Evolutionary conservation across 2,888 invertebrate genomes (phyloP), one percentile per base, ranked within the genome.

Genomic region (Erebia epiphron): DNA sequence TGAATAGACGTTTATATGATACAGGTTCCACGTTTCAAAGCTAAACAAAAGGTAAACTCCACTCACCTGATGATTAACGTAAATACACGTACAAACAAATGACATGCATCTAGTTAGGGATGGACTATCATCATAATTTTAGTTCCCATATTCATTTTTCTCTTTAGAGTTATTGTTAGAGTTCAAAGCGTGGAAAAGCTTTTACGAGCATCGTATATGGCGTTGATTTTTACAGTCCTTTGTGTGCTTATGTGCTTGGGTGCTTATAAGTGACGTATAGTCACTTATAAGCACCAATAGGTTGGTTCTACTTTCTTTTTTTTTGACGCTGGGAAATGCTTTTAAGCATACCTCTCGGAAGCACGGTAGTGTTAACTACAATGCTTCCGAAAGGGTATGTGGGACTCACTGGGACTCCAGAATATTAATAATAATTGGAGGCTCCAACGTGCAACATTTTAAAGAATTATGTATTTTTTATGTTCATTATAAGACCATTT

Each of bases 101-200:
- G 16, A 52, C 74, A 76, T 67, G 69, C 69, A 71, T 73, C 70
- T 67, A 67, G 60, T 64, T 60, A 14, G 63, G 62, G 71, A 73
- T 73, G 68, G 75, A 85, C n/a, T 89, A 86, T 86, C 86, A 80
- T 78, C 70, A 84, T 85, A 82, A 86, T 86, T 86, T 82, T 82
- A 82, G 83, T 82, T 86, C 82, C 82, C 82, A 83, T 83, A 85
- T 85, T 85, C 84, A 86, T 87, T 85, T 85, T 84, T 85, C 82
- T 80, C 81, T 84, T 83, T 79, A 35, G 7, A 35, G 35, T 35
- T 35, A 35, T 35, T 81, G 78, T 82, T 71, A 77, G 79, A 79
- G 83, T 84, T 85, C 84, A 86, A 84, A 87, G 85, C 80, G 77
- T 77, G 75, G 76, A 77, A 78, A 80, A 77, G 76, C 78, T 79